Conservation (phyloP, 2,113 vertebrate genomes). For the Poeciliopsis retropinna region DNA sequence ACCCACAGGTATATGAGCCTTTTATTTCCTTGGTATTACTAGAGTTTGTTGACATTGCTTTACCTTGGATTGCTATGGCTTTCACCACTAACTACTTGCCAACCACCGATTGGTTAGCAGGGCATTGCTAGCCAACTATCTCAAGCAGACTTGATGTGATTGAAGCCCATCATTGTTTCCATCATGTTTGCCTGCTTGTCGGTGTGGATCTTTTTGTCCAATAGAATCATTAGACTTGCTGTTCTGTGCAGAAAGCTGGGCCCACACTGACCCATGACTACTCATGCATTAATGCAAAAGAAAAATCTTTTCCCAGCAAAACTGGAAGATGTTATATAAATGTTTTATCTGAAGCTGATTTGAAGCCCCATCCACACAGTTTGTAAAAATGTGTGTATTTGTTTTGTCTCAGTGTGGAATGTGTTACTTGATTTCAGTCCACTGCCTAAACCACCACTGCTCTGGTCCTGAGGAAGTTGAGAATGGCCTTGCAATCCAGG, state of each 20-base stretch:
- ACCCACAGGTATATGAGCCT: constrained; percentile 11
- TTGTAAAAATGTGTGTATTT: too few relatives aligned
- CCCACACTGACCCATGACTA: neutral
- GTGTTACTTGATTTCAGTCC: too few relatives aligned
- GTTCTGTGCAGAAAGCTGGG: too few relatives aligned
- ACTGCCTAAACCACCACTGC: neutral
- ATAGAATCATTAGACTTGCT: neutral
- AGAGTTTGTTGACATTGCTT: neutral
- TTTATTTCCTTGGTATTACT: neutral
- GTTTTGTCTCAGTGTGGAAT: too few relatives aligned
- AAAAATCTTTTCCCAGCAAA: too few relatives aligned
- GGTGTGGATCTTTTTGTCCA: neutral
- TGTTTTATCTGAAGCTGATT: too few relatives aligned
- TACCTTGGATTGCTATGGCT: too few relatives aligned
- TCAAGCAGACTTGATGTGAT: neutral
- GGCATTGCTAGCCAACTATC: neutral
- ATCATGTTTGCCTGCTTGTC: neutral
- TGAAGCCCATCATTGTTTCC: neutral
- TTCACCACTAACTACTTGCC: too few relatives aligned
- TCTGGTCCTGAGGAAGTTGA: neutral
- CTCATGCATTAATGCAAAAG: neutral
- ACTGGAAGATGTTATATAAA: too few relatives aligned
- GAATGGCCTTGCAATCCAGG: neutral
- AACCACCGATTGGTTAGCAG: neutral
- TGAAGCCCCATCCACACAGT: too few relatives aligned